Evolutionary conservation across 2,797 vertebrate genomes (phyloP), one percentile per base, ranked within the genome.

Genomic region (Knipowitschia caucasica): DNA sequence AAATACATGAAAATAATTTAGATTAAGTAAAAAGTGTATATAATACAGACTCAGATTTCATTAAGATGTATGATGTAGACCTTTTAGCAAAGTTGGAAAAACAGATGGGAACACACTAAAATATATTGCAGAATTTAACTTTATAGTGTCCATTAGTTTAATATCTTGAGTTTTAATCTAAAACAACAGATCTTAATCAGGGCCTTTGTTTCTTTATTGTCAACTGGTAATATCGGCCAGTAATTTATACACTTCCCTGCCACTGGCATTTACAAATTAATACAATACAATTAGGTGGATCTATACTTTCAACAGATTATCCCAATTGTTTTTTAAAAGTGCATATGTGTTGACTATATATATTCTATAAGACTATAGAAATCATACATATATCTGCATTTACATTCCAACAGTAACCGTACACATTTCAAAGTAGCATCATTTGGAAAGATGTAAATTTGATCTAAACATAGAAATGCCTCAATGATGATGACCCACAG

Each of bases 1-100:
- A 80, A 75, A 55, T 56, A 71, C 60, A 74, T 61, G 11, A 53
- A 46, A 21, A 26, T 11, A 46, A 35, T 1, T 9, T 4, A 10
- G 38, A 29, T 46, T 0, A 36, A n/a, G n/a, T n/a, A n/a, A n/a
- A n/a, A n/a, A n/a, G n/a, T n/a, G n/a, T n/a, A n/a, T n/a, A n/a
- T n/a, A n/a, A n/a, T n/a, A n/a, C n/a, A n/a, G n/a, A n/a, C n/a
- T n/a, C n/a, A n/a, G n/a, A n/a, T n/a, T n/a, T n/a, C n/a, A n/a
- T n/a, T n/a, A n/a, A n/a, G n/a, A n/a, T n/a, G n/a, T n/a, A n/a
- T n/a, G n/a, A n/a, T n/a, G n/a, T n/a, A n/a, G n/a, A n/a, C n/a
- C n/a, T n/a, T n/a, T n/a, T n/a, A n/a, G 35, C 1, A 38, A 1
- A 17, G 9, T 40, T 40, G 39, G 18, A 39, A 10, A 39, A 42